Percentiles rank a stretch among this genome's conserved stretches.
Conservation (phyloP, 37 sponge, comb jelly and placozoan genomes). For the Theonella swinhoei region DNA sequence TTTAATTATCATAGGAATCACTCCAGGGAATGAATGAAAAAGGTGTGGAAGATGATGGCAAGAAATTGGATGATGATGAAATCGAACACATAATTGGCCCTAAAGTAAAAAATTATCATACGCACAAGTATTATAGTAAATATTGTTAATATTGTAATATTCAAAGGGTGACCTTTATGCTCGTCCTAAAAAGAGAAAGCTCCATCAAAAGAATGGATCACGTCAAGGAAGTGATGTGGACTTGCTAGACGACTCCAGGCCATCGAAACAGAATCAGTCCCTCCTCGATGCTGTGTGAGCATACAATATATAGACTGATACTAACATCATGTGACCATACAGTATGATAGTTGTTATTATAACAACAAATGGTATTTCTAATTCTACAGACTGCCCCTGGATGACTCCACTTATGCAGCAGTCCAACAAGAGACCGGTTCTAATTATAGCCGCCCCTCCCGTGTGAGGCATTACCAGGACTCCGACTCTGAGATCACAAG, state of each 20-base stretch:
- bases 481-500: conserved; percentile 50
- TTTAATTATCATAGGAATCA: conserved; percentile 15
- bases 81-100: conserved; percentile 35
- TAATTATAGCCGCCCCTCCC: conserved; percentile 50
- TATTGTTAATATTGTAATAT: neutral
- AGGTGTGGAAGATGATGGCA: neutral
- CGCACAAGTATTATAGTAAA: neutral
- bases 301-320: neutral
- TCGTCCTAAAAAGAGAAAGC: conserved; percentile 20
- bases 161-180: conserved; percentile 51
- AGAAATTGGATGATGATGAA: conserved; percentile 17
- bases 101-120: neutral
- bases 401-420: conserved; percentile 10
- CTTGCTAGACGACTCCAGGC: neutral
- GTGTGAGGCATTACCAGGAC: conserved; percentile 45
- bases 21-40: conserved; percentile 28
- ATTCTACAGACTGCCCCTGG: conserved; percentile 6
- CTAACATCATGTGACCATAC: neutral
- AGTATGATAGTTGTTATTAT: no score
- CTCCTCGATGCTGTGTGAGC: neutral
- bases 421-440: conserved; percentile 41
- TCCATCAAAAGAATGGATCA: neutral
- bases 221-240: conserved; percentile 31
- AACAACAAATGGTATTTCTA: neutral
- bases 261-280: neutral